phyloP scores from a whole-genome alignment of 2,113 vertebrate species.

The Patagioenas fasciata region DNA sequence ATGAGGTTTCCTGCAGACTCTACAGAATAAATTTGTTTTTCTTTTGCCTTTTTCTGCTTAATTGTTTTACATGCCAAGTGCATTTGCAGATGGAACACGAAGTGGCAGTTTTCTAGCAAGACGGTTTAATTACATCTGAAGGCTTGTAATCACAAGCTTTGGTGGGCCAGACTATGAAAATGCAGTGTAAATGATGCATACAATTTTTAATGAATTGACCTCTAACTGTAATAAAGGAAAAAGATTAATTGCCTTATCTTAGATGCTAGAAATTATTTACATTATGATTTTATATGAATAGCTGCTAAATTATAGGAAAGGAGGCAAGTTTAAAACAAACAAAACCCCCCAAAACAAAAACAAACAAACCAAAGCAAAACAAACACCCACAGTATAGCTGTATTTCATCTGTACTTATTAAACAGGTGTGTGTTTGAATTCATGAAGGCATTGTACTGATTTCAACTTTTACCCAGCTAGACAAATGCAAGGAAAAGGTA shows the following conservation, averaged over 20 bases:
- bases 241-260: conserved; percentile 22
- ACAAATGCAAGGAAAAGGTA: neutral
- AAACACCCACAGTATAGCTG: neutral
- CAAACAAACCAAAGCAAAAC: neutral
- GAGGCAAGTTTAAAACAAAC: neutral
- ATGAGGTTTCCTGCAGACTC: neutral
- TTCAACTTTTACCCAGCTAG: neutral
- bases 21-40: neutral
- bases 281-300: conserved; percentile 36
- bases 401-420: conserved; percentile 5
- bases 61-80: neutral
- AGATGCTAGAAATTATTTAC: conserved; percentile 53
- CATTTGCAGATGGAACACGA: neutral
- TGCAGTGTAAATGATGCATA: neutral
- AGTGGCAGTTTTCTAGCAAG: neutral
- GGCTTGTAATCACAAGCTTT: neutral
- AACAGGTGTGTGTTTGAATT: neutral
- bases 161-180: neutral
- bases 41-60: neutral
- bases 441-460: neutral
- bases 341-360: neutral
- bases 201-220: conserved; percentile 23
- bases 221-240: conserved; percentile 38
- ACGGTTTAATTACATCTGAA: neutral
- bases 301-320: conserved; percentile 8